Conservation (phyloP, 2,888 invertebrate genomes). For the Protophormia terraenovae region DNA sequence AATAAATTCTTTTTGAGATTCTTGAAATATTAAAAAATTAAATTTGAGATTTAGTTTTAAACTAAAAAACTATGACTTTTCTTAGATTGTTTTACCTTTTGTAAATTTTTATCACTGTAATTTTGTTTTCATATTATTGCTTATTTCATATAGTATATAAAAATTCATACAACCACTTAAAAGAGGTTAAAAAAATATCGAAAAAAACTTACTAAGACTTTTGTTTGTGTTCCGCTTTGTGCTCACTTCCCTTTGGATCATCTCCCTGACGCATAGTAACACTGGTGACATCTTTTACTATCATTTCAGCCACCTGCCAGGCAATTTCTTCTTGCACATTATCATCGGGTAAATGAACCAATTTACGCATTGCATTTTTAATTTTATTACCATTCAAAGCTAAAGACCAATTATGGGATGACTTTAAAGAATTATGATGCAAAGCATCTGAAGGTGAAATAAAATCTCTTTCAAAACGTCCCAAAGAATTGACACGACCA, state of each 20-base stretch:
- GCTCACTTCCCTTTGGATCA: too few relatives aligned
- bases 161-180: slow-evolving; percentile 20
- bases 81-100: background rate
- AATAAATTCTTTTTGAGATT: slow-evolving; percentile 14
- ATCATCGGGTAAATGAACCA: slow-evolving; percentile 92
- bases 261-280: slow-evolving; percentile 83
- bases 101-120: slow-evolving; percentile 36
- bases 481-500: slow-evolving; percentile 92
- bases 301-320: slow-evolving; percentile 98
- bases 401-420: slow-evolving; percentile 77
- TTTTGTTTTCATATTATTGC: slow-evolving; percentile 40
- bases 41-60: slow-evolving; percentile 17
- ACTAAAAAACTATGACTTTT: slow-evolving; percentile 33
- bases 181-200: background rate
- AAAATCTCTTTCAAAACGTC: slow-evolving; percentile 95
- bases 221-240: slow-evolving; percentile 6
- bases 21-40: slow-evolving; percentile 3
- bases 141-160: background rate
- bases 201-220: slow-evolving; percentile 55
- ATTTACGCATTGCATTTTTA: slow-evolving; percentile 86
- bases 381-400: slow-evolving; percentile 78
- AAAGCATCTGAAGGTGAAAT: slow-evolving; percentile 70
- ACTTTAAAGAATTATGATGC: slow-evolving; percentile 82
- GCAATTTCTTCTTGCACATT: slow-evolving; percentile 97
- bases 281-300: slow-evolving; percentile 95